Evolutionary conservation across 1,140 invertebrate genomes (phyloP), one percentile per base, ranked within the genome.

Genomic region (Drosophila repleta): DNA sequence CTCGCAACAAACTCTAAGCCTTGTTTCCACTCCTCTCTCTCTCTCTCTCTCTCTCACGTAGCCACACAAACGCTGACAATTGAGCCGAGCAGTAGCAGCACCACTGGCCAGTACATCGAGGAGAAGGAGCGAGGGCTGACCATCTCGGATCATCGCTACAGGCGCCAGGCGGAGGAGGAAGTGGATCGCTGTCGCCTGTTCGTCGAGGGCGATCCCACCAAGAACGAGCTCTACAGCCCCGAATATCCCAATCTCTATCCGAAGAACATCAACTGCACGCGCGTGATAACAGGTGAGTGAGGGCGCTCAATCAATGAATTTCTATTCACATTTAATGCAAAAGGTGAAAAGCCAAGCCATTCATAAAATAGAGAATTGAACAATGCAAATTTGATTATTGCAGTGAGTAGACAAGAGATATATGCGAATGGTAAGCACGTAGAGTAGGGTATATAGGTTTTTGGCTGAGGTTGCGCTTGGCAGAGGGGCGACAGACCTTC

Each of bases 201-300:
- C 82, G 90, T 84, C 2, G 90, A 93, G 32, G 94, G 94, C 0
- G 93, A 95, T 74, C 87, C 91, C 6, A 83, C 81, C 10, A 93
- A 93, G 72, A 92, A 92, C 39, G 95, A 96, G 84, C 96, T 96
- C 81, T 96, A 94, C 87, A 96, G 95, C 66, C 96, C 96, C 0
- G 93, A 94, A 64, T 96, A 95, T 92, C 96, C 96, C 1, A 92
- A 93, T 5, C 92, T 93, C 48, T 97, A 97, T 92, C 94, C 95
- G 3, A 95, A 95, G 76, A 93, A 94, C 43, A 94, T 94, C 0
- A 94, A 96, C 69, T 97, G 96, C 81, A 93, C 95, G 48, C 93
- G 93, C 46, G 92, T 95, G 20, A 93, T 97, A 56, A 93, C 93
- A 93, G 96, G 96, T 96, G 91, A 93, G 93, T 74, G n/a, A n/a